These are phyloP conservation scores for Delichon dasypus DNA, from an alignment of 2,797 vertebrate species.

Conservation along the genomic window DNA sequence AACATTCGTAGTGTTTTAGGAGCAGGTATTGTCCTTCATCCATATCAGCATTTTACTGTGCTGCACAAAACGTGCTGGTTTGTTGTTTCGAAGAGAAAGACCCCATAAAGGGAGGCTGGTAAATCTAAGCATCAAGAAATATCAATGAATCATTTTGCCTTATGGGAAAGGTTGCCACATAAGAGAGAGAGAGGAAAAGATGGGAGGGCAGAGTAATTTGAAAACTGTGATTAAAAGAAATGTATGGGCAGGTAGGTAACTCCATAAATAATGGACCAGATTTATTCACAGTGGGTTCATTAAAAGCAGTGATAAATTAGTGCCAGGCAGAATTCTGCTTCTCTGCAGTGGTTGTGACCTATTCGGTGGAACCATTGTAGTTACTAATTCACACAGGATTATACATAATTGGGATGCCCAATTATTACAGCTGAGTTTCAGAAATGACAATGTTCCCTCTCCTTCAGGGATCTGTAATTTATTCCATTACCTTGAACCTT, in stretches of 20 bases:
- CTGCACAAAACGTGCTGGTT: not conserved
- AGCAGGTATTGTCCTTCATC: not conserved
- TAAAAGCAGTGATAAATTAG: constrained; percentile 25
- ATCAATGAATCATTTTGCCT: not conserved
- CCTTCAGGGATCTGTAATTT: constrained; percentile 56
- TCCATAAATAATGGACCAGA: constrained; percentile 6
- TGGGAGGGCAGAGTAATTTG: not conserved
- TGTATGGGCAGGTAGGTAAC: not conserved
- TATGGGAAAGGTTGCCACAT: not conserved
- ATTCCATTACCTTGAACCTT: constrained; percentile 30
- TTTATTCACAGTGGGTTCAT: not conserved
- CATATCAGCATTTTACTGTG: not conserved
- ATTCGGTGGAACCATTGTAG: constrained; percentile 41
- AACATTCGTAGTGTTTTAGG: not conserved
- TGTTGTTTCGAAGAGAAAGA: not conserved
- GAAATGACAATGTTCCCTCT: constrained; percentile 39
- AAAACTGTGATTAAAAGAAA: not conserved
- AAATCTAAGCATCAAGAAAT: not conserved
- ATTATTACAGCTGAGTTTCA: constrained; percentile 47
- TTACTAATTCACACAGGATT: constrained; percentile 63
- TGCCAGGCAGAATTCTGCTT: not conserved
- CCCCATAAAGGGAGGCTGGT: not conserved
- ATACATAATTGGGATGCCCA: constrained; percentile 62
- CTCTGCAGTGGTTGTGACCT: constrained; percentile 54
- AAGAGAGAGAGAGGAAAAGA: not conserved